Conservation (phyloP, 2,888 invertebrate genomes). For the Esperia sulphurella region DNA sequence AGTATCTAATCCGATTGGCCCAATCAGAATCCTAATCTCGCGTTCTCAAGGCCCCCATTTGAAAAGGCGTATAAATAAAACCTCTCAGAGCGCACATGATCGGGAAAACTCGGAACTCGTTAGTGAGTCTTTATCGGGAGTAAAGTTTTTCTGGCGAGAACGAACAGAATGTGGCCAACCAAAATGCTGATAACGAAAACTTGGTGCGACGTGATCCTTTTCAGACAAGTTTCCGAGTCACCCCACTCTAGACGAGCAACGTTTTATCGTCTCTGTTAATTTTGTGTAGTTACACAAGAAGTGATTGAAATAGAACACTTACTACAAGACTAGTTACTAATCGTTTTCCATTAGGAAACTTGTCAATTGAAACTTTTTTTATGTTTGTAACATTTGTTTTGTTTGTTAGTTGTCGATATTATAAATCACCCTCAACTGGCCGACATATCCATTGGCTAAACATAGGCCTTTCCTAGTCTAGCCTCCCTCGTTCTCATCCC, state of each 20-base stretch:
- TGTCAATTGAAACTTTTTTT: too few species aligned
- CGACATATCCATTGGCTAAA: too few species aligned
- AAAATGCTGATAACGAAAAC: constrained; percentile 36
- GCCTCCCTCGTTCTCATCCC: too few species aligned
- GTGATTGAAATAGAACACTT: neutral
- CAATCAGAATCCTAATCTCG: too few species aligned
- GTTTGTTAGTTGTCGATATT: too few species aligned
- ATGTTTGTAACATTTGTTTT: too few species aligned
- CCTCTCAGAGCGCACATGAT: constrained; percentile 9
- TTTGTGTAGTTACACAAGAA: neutral
- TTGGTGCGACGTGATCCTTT: constrained; percentile 37
- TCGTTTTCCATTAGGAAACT: too few species aligned
- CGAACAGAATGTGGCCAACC: constrained; percentile 26
- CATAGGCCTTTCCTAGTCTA: too few species aligned
- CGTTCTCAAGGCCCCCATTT: neutral
- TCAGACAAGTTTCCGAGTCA: constrained; percentile 27
- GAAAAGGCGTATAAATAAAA: constrained; percentile 2
- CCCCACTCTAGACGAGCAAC: constrained; percentile 18
- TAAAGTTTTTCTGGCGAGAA: constrained; percentile 26
- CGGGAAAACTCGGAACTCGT: constrained; percentile 28
- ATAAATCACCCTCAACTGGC: too few species aligned
- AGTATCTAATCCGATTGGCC: too few species aligned
- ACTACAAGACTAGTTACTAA: too few species aligned
- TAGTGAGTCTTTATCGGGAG: constrained; percentile 31
- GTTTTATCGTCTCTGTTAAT: constrained; percentile 18